Conservation (phyloP, 2,113 vertebrate species). For the Oncorhynchus mykiss region DNA sequence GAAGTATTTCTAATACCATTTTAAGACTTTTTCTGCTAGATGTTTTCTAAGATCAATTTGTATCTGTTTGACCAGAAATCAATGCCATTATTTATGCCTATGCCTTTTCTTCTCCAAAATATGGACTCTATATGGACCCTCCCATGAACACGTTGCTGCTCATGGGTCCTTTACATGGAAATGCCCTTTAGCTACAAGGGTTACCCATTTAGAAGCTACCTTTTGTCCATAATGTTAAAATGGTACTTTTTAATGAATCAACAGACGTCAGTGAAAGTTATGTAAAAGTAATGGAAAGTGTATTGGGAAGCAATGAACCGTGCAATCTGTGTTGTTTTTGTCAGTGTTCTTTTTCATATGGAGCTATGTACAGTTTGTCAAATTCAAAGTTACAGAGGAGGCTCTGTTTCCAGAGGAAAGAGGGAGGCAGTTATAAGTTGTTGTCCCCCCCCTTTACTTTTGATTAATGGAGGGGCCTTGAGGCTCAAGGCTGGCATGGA, state of each 20-base stretch:
- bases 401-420: neutral
- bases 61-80: no score
- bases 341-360: neutral
- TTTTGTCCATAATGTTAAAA: constrained; percentile 19
- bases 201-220: constrained; percentile 39
- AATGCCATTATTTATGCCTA: no score
- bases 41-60: no score
- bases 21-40: no score
- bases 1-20: no score
- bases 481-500: constrained; percentile 11
- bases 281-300: neutral
- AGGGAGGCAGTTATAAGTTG: neutral
- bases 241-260: neutral
- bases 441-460: neutral
- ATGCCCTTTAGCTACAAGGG: constrained; percentile 5
- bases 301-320: constrained; percentile 16
- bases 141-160: no score
- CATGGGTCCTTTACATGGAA: no score
- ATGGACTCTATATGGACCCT: no score
- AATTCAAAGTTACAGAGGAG: neutral
- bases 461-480: constrained; percentile 24
- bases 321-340: neutral
- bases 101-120: no score
- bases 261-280: neutral
- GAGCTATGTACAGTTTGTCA: constrained; percentile 11